Evolutionary conservation across 2,113 vertebrate species (phyloP).

Genomic region (Forbesichthys papilliferus): DNA sequence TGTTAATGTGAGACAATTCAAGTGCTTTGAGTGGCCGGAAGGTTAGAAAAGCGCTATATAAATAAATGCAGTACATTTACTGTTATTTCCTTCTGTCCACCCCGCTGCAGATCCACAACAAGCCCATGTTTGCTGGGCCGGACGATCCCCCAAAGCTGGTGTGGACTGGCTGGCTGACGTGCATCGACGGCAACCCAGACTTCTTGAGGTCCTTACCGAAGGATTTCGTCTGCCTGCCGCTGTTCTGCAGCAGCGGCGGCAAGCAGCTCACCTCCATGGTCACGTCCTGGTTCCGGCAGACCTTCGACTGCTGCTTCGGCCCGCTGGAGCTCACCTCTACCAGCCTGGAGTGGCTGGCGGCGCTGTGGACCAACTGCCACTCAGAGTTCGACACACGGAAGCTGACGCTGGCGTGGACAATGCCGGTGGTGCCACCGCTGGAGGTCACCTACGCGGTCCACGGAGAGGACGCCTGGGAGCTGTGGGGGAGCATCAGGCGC

Average conservation of each 20-base stretch:
- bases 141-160: constrained; percentile 71
- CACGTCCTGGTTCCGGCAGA: constrained; percentile 87
- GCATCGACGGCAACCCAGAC: constrained; percentile 76
- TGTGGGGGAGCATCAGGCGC: constrained; percentile 85
- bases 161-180: constrained; percentile 90
- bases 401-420: constrained; percentile 83
- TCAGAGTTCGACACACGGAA: constrained; percentile 58
- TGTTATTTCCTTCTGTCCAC: not conserved
- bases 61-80: too few relatives aligned
- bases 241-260: constrained; percentile 82
- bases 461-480: constrained; percentile 83
- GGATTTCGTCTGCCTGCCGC: constrained; percentile 86
- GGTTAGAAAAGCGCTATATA: too few relatives aligned
- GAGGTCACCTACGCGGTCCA: constrained; percentile 84
- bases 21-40: not conserved
- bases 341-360: constrained; percentile 87
- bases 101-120: constrained; percentile 75
- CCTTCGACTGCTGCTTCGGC: constrained; percentile 89
- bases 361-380: constrained; percentile 86
- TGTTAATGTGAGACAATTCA: too few relatives aligned
- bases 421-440: constrained; percentile 77
- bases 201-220: constrained; percentile 73
- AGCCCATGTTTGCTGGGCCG: constrained; percentile 50
- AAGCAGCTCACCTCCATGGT: constrained; percentile 78
- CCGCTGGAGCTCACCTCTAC: constrained; percentile 80